Conservation (phyloP, 1,140 invertebrate genomes). For the Tachypleus tridentatus region DNA sequence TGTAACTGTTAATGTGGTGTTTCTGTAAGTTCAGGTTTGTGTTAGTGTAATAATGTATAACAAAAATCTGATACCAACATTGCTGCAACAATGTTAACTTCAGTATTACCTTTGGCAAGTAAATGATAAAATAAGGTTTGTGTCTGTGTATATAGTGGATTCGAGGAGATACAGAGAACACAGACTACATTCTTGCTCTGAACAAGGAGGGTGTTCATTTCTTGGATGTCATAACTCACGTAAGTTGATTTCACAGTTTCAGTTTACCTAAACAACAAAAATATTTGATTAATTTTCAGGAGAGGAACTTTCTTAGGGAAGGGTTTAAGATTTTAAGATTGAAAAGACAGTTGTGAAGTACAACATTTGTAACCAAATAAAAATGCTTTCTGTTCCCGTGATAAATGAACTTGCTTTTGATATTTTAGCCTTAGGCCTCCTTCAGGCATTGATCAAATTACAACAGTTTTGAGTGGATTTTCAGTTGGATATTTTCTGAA, state of each 20-base stretch:
- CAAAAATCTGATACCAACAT: background rate
- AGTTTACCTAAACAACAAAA: background rate
- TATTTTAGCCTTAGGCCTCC: too few species aligned
- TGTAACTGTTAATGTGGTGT: too few species aligned
- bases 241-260: slow-evolving; percentile 35
- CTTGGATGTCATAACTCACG: slow-evolving; percentile 78
- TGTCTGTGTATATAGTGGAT: slow-evolving; percentile 16
- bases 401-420: background rate
- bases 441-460: too few species aligned
- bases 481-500: too few species aligned
- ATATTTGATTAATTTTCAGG: background rate
- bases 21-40: too few species aligned
- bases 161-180: slow-evolving; percentile 16
- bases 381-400: background rate
- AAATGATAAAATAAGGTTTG: background rate
- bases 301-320: background rate
- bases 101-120: too few species aligned
- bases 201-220: slow-evolving; percentile 89
- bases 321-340: background rate
- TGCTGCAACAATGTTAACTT: background rate
- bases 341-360: too few species aligned
- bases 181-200: slow-evolving; percentile 74
- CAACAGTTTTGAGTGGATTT: too few species aligned
- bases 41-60: background rate
- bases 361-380: too few species aligned